These are phyloP conservation scores for Coreius guichenoti DNA, from an alignment of 2,797 vertebrate species.

Conservation along the genomic window DNA sequence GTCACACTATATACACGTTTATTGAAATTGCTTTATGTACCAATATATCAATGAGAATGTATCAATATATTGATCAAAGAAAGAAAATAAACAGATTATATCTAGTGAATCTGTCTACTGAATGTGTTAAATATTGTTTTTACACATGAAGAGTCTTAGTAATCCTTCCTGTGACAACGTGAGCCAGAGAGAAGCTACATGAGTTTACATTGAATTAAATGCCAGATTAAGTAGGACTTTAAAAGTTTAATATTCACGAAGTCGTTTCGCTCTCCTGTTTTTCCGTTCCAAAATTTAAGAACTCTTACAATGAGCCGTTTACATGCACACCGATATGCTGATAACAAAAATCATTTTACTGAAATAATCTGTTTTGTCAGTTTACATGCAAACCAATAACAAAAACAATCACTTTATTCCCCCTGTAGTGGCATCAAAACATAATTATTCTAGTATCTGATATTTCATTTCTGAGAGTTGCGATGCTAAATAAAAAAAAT, in stretches of 20 bases:
- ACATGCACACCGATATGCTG: too few relatives aligned
- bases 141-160: neutral
- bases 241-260: too few relatives aligned
- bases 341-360: too few relatives aligned
- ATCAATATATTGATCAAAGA: neutral
- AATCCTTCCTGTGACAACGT: neutral
- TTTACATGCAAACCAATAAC: slow-evolving; percentile 3
- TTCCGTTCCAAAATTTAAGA: too few relatives aligned
- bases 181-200: neutral
- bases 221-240: too few relatives aligned
- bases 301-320: too few relatives aligned
- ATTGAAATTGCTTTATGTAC: neutral
- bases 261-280: too few relatives aligned
- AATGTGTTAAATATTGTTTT: neutral
- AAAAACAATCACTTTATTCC: neutral
- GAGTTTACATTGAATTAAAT: neutral
- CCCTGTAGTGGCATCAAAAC: neutral
- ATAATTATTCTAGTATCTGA: neutral
- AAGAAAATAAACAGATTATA: neutral
- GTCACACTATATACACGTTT: neutral
- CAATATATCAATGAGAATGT: neutral
- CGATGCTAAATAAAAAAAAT: neutral
- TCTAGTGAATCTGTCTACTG: neutral
- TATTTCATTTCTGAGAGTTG: neutral
- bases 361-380: neutral